Conservation (phyloP, 2,888 invertebrate genomes). For the Epirrita christyi region DNA sequence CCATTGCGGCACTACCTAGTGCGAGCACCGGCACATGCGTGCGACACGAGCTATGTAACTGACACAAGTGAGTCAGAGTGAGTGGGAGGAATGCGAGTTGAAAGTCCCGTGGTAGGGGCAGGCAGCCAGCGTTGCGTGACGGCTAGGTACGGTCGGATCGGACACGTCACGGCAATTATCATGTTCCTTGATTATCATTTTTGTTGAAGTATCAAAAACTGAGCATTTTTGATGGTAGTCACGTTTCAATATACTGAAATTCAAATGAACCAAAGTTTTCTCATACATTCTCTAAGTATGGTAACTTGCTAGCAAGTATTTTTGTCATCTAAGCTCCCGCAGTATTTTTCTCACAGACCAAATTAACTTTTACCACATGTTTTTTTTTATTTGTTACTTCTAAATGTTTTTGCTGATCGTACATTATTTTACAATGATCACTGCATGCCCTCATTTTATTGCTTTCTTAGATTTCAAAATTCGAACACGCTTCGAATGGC, state of each 20-base stretch:
- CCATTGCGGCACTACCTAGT: conserved; percentile 61
- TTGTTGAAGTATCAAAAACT: conserved; percentile 54
- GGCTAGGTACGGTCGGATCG: conserved; percentile 54
- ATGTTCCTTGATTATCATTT: conserved; percentile 66
- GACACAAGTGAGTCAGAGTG: conserved; percentile 48
- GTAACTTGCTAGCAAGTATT: conserved; percentile 24
- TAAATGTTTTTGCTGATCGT: conserved; percentile 10
- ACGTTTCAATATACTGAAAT: conserved; percentile 31
- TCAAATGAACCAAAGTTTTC: conserved; percentile 26
- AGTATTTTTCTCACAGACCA: conserved; percentile 27
- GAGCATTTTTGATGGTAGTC: conserved; percentile 46
- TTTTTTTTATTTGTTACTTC: too few relatives aligned
- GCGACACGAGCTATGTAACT: conserved; percentile 50
- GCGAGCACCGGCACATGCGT: conserved; percentile 48
- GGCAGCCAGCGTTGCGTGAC: conserved; percentile 69
- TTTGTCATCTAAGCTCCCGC: conserved; percentile 41
- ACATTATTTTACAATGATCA: conserved; percentile 19
- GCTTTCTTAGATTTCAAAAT: conserved; percentile 35
- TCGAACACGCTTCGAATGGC: conserved; percentile 29
- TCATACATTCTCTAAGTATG: conserved; percentile 23
- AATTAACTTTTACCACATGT: too few relatives aligned
- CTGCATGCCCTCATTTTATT: conserved; percentile 28
- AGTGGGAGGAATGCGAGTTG: conserved; percentile 50
- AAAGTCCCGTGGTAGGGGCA: conserved; percentile 70
- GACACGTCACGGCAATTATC: conserved; percentile 72